Base-by-base conservation (phyloP, 2,113 vertebrate genomes). In the Psilopsiagon aurifrons region DNA sequence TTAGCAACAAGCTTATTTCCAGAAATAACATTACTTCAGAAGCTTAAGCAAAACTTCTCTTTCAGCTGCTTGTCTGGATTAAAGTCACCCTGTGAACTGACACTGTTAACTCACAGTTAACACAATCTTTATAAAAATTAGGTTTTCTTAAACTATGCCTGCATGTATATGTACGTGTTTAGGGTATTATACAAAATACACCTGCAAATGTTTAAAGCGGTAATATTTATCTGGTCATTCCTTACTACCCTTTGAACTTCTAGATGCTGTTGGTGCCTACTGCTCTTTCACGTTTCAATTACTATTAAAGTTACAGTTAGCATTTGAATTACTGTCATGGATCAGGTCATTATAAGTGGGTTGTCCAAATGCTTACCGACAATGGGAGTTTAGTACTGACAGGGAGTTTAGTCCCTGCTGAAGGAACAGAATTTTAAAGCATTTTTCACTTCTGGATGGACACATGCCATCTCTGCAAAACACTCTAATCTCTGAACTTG, bases 81-180 rank as follows among this genome's bases (percentile, higher is more conserved):
- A 82, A 62, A 17, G 12, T 41, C 28, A 81, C 14, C 9, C 25
- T 0, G 1, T 0, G 1, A 59, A 81, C 0, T 47, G 66, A 47
- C 55, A 54, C 2, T n/a, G n/a, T 3, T 78, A 75, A 75, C 18
- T 71, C 43, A 71, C 11, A 27, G 28, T 54, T 64, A 87, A 60
- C 1, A 7, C 7, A 15, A 57, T 35, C 46, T 71, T 52, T n/a
- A 75, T 5, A 62, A 70, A 83, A 91, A 37, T 5, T 29, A 41
- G 17, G 7, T 46, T 80, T 60, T 60, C 13, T 78, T 68, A 77
- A 92, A 78, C 10, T 43, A 10, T 11, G 15, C 12, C 54, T 41
- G 12, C 3, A 35, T 18, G 31, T 12, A 31, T 4, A 4, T 55
- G 64, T 7, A 41, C 18, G 8, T 4, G 55, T 24, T 59, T 35